Percentiles rank a stretch among this genome's conserved stretches.
Evolutionary conservation across 2,797 vertebrate genomes (phyloP).

Genomic region (Phoebastria nigripes): DNA sequence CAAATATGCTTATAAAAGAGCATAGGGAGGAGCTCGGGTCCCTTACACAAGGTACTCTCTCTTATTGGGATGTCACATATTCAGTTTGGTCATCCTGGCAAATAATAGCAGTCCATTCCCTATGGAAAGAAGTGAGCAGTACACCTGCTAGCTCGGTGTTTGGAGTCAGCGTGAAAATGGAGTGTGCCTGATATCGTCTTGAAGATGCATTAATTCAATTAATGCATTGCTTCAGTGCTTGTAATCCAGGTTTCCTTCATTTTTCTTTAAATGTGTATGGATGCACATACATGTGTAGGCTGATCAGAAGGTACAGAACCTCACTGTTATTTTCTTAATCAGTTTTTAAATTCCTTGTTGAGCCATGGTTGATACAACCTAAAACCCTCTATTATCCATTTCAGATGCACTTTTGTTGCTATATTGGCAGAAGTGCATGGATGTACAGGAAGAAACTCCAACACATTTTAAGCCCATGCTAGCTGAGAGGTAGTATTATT

Average conservation of each 20-base stretch:
- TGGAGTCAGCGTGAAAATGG: background rate
- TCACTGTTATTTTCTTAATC: background rate
- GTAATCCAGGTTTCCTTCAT: background rate
- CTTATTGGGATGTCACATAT: background rate
- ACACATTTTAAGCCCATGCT: background rate
- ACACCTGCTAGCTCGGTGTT: background rate
- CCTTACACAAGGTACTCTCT: background rate
- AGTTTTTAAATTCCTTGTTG: background rate
- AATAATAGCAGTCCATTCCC: background rate
- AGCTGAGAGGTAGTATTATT: background rate
- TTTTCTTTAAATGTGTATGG: background rate
- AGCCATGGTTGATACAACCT: background rate
- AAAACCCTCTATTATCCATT: background rate
- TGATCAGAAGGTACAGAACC: background rate
- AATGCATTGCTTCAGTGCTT: background rate
- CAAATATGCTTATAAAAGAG: background rate
- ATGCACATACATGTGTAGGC: background rate
- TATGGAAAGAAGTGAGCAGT: background rate
- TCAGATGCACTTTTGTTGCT: background rate
- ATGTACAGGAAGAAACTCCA: background rate
- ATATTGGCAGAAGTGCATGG: background rate
- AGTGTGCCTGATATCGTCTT: background rate
- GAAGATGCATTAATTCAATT: fast-evolving
- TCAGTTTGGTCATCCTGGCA: background rate
- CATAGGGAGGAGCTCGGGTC: background rate